Evolutionary conservation across 2,113 vertebrate genomes (phyloP), one percentile per base, ranked within the genome.

Genomic region (Mungos mungo): DNA sequence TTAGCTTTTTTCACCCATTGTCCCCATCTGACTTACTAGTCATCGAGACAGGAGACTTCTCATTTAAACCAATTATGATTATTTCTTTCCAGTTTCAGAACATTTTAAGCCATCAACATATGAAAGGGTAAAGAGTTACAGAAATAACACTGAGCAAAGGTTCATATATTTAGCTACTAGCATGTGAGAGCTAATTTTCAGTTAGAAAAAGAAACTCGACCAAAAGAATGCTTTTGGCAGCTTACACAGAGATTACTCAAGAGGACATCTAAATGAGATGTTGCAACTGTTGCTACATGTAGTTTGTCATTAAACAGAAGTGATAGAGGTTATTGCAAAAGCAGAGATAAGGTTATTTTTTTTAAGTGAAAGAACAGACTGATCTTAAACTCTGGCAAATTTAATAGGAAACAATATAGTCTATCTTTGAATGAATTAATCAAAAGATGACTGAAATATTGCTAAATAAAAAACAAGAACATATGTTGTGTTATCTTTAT

Each of bases 231-330:
- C 16, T 81, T n/a, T 94, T 91, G 77, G 77, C 60, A 95, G 79
- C 15, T 87, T 60, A 29, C 38, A 1, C 57, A 65, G 87, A 66
- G 63, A 96, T 98, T 98, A 96, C 97, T 90, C 88, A 98, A 97
- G 90, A 96, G 87, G 41, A 16, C 10, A 82, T 35, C 83, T 52
- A 90, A 80, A 88, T 45, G 35, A 93, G 72, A 89, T 98, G 95
- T 96, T 82, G 97, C 57, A 98, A 98, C 92, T 93, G 90, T 95
- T 96, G 80, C 80, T 84, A 81, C 95, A 96, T 60, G 79, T 66
- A 82, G 97, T 96, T 98, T 96, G 97, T 95, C 96, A 97, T 97
- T 98, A 97, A 96, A 90, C 92, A 85, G 82, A 82, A 90, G 35
- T 69, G 90, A 18, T n/a, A 71, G 52, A 82, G 76, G 33, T 47